phyloP scores from a whole-genome alignment of 2,797 vertebrate species.

The Ceryle rudis region DNA sequence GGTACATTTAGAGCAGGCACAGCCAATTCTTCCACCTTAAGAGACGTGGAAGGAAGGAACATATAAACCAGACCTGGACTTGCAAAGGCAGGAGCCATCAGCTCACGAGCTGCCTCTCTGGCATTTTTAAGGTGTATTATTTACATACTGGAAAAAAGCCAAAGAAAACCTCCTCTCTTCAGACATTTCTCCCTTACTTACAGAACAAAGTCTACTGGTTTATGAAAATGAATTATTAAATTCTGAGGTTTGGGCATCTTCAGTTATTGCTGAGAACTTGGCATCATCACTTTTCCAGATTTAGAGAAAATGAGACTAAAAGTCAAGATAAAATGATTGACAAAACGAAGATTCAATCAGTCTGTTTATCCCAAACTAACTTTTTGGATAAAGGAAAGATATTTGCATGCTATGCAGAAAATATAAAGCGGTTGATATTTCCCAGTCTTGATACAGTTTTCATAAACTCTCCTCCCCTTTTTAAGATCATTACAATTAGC shows the following conservation, averaged over 20 bases:
- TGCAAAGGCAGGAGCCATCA: background rate
- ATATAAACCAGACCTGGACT: background rate
- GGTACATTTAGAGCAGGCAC: background rate
- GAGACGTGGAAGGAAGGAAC: background rate
- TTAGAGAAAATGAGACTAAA: background rate
- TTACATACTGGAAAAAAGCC: background rate
- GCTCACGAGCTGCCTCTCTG: background rate
- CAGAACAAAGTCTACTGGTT: background rate
- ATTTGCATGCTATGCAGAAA: background rate
- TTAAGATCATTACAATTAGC: background rate
- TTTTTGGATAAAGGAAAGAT: background rate
- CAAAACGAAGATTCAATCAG: background rate
- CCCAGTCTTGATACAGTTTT: background rate
- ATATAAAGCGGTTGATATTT: background rate
- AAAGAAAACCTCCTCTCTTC: slow-evolving; percentile 15
- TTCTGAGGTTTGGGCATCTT: slow-evolving; percentile 36
- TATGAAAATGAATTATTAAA: slow-evolving; percentile 33
- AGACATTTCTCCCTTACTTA: background rate
- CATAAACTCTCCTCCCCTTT: background rate
- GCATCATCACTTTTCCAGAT: background rate
- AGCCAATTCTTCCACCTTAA: background rate
- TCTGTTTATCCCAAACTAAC: background rate
- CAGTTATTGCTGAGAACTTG: slow-evolving; percentile 15
- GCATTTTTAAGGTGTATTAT: slow-evolving; percentile 6
- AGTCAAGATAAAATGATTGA: background rate